Percentiles rank a stretch among this genome's conserved stretches.
Conservation (phyloP, 2,113 vertebrate species). For the Epinephelus lanceolatus region DNA sequence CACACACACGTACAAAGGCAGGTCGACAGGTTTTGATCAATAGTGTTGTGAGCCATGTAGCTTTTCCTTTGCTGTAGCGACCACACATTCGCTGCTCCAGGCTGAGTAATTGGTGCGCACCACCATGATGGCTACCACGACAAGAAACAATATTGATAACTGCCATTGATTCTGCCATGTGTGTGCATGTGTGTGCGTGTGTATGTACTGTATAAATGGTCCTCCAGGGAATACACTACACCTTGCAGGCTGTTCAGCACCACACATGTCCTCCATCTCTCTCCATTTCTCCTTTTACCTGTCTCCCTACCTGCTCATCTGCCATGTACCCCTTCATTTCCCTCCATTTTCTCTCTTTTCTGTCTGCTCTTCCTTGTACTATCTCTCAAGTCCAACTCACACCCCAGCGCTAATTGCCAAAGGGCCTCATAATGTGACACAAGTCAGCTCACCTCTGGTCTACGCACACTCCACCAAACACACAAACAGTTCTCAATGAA, state of each 20-base stretch:
- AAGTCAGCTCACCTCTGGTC: constrained; percentile 2
- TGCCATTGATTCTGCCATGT: constrained; percentile 45
- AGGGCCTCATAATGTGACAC: constrained; percentile 34
- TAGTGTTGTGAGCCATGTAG: constrained; percentile 60
- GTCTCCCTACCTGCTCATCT: not conserved
- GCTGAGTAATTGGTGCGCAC: constrained; percentile 74
- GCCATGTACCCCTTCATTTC: not conserved
- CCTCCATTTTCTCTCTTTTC: not conserved
- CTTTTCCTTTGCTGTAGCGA: constrained; percentile 44
- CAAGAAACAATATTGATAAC: constrained; percentile 75
- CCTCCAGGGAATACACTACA: constrained; percentile 56
- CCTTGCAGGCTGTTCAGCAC: constrained; percentile 45
- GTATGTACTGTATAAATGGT: constrained; percentile 46
- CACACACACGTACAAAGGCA: constrained; percentile 3
- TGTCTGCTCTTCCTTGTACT: not conserved
- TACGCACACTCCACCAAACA: constrained; percentile 9
- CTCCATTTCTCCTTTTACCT: constrained; percentile 22
- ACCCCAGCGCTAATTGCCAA: constrained; percentile 4
- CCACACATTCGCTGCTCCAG: constrained; percentile 64
- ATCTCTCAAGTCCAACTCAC: constrained; percentile 26
- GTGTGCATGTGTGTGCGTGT: constrained; percentile 17
- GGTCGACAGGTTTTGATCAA: constrained; percentile 73
- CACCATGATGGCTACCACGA: constrained; percentile 61
- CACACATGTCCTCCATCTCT: not conserved
- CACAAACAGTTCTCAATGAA: constrained; percentile 3